Percentiles rank a stretch among this genome's conserved stretches.
Conservation (phyloP, 2,888 invertebrate genomes). For the Synanthedon formicaeformis region DNA sequence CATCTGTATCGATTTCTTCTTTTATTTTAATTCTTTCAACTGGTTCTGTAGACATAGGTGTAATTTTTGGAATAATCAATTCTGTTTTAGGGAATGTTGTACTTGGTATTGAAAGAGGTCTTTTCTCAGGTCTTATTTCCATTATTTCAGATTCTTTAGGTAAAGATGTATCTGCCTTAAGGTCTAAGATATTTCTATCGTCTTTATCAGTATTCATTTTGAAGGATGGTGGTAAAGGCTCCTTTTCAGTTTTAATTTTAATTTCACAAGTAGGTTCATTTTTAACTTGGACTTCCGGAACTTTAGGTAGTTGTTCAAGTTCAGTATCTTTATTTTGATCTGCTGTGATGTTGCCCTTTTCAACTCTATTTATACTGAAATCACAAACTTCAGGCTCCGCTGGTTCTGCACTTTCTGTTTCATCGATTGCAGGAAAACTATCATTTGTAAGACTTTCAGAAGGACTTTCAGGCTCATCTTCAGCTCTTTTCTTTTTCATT, state of each 20-base stretch:
- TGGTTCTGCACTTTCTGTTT: slow-evolving; percentile 68
- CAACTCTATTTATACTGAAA: slow-evolving; percentile 59
- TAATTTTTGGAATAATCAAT: slow-evolving; percentile 73
- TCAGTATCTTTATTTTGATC: slow-evolving; percentile 51
- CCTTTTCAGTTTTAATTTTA: slow-evolving; percentile 49
- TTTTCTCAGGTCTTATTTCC: slow-evolving; percentile 19
- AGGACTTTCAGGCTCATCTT: slow-evolving; percentile 78
- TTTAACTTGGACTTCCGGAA: slow-evolving; percentile 45
- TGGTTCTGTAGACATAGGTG: slow-evolving; percentile 62
- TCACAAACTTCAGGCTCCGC: slow-evolving; percentile 62
- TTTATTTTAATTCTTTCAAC: slow-evolving; percentile 65
- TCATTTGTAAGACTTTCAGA: slow-evolving; percentile 87
- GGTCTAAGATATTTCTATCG: slow-evolving; percentile 45
- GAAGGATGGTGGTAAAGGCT: slow-evolving; percentile 37
- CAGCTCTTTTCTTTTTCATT: slow-evolving; percentile 65
- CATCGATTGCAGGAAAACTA: slow-evolving; percentile 84
- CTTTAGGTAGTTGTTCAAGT: slow-evolving; percentile 33
- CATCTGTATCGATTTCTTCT: slow-evolving; percentile 62
- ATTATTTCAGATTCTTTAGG: slow-evolving; percentile 33
- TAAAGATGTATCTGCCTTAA: slow-evolving; percentile 46
- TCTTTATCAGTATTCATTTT: slow-evolving; percentile 46
- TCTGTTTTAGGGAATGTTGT: slow-evolving; percentile 69
- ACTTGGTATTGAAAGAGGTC: slow-evolving; percentile 32
- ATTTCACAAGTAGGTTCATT: slow-evolving; percentile 39
- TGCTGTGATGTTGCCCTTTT: slow-evolving; percentile 34